Evolutionary conservation across 1,140 invertebrate genomes (phyloP).

Genomic region (Lycorma delicatula): DNA sequence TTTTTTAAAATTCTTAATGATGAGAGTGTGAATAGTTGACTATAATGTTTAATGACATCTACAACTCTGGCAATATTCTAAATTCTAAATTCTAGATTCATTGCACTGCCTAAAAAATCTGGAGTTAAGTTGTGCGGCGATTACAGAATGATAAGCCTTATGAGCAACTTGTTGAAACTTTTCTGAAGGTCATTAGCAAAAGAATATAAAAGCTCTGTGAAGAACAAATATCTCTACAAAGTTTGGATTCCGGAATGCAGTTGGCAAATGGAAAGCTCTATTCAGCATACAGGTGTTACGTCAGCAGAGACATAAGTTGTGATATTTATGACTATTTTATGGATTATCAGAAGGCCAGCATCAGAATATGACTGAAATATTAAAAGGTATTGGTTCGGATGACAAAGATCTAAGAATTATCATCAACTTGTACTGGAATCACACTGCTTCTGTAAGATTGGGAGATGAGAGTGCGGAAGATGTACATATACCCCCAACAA

Average conservation of each 20-base stretch:
- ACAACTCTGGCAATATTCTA: too few relatives aligned
- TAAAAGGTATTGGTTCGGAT: slow-evolving; percentile 18
- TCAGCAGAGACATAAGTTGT: slow-evolving; percentile 21
- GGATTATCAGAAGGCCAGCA: slow-evolving; percentile 24
- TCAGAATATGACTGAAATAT: slow-evolving; percentile 15
- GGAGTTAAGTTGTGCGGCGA: too few relatives aligned
- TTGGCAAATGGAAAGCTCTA: slow-evolving; percentile 27
- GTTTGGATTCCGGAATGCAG: slow-evolving; percentile 26
- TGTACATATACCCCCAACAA: too few relatives aligned
- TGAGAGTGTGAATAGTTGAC: too few relatives aligned
- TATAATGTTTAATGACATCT: too few relatives aligned
- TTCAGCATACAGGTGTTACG: slow-evolving; percentile 23
- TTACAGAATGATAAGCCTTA: too few relatives aligned
- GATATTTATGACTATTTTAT: slow-evolving; percentile 24
- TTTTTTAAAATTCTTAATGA: too few relatives aligned
- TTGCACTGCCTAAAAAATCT: too few relatives aligned
- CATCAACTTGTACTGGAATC: slow-evolving; percentile 18
- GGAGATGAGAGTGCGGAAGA: slow-evolving; percentile 17
- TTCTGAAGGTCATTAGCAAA: too few relatives aligned
- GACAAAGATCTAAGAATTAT: slow-evolving; percentile 20
- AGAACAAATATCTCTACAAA: slow-evolving; percentile 12
- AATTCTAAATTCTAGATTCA: too few relatives aligned
- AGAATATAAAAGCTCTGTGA: slow-evolving; percentile 6
- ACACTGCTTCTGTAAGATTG: slow-evolving; percentile 13
- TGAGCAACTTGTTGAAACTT: too few relatives aligned